A percentile compares a stretch with the other conserved stretches of the same genome.
phyloP scores from a whole-genome alignment of 2,113 vertebrate species.

The Hepsetus odoe region DNA sequence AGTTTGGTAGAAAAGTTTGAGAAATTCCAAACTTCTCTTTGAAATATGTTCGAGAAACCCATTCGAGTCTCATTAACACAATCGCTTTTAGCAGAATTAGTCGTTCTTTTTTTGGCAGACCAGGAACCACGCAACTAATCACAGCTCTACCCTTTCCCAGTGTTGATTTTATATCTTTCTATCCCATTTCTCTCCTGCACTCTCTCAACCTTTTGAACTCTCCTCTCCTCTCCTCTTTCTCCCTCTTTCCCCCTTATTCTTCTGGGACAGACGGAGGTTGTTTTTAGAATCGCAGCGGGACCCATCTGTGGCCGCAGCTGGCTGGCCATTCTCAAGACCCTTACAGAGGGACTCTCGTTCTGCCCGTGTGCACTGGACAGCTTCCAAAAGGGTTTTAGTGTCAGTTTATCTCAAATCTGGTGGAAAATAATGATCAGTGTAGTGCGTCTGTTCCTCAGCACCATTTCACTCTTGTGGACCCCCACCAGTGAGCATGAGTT shows the following conservation, averaged over 20 bases:
- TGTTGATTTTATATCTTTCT: no score
- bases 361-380: not conserved
- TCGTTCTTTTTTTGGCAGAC: not conserved
- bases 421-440: no score
- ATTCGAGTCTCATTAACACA: no score
- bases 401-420: no score
- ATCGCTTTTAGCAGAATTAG: no score
- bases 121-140: not conserved
- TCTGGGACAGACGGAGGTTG: slow-evolving; percentile 10
- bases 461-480: no score
- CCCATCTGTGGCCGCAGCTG: slow-evolving; percentile 23
- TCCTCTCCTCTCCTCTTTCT: not conserved
- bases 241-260: not conserved
- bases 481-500: no score
- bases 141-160: not conserved
- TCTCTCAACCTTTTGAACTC: no score
- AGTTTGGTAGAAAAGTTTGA: no score
- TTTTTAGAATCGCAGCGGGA: slow-evolving; percentile 22
- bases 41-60: no score
- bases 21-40: no score
- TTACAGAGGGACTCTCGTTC: slow-evolving; percentile 26
- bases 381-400: slow-evolving; percentile 18
- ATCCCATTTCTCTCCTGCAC: not conserved
- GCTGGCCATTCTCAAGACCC: not conserved
- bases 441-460: no score